Evolutionary conservation across 2,113 vertebrate genomes (phyloP), one percentile per base, ranked within the genome.

Genomic region (Cyrtonyx montezumae): DNA sequence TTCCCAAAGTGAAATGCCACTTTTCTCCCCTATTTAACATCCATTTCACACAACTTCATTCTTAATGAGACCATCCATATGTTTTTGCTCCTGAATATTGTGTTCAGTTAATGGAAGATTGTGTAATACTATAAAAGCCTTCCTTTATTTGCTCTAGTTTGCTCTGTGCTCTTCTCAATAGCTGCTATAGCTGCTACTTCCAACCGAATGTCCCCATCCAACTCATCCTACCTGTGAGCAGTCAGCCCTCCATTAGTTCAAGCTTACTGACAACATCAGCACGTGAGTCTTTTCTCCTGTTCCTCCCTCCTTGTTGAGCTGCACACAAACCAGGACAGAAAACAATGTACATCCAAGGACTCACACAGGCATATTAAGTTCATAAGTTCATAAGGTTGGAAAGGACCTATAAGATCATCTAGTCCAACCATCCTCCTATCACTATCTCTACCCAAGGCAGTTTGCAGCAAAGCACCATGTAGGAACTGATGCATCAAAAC

Each of bases 11-110:
- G 76, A 97, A 96, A 97, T 42, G 91, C 88, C 92, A 94, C 78
- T 77, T 56, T 88, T 91, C 85, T 84, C 95, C 88, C 69, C 78
- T 91, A 89, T 97, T 95, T 97, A 97, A 97, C 93, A 87, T 94
- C 96, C 85, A 88, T 96, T 97, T 96, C 96, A 94, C 95, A 95
- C 73, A 96, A 93, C 87, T 96, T 93, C 94, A 80, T 87, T 95
- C 78, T 91, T 96, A 96, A 96, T 97, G 96, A 98, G 95, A 84
- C 86, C 66, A 97, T 95, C 96, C 91, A 78, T 94, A 97, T 83
- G 92, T 97, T 96, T 96, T 96, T 96, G 93, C 76, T 85, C 40
- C 88, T 81, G 88, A 73, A 94, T 94, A 95, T 85, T 97, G 88
- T 97, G 67, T 92, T 96, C 92, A 89, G 80, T 93, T 96, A 95